Evolutionary conservation across 2,888 invertebrate genomes (phyloP).

Genomic region (Cetonia aurata): DNA sequence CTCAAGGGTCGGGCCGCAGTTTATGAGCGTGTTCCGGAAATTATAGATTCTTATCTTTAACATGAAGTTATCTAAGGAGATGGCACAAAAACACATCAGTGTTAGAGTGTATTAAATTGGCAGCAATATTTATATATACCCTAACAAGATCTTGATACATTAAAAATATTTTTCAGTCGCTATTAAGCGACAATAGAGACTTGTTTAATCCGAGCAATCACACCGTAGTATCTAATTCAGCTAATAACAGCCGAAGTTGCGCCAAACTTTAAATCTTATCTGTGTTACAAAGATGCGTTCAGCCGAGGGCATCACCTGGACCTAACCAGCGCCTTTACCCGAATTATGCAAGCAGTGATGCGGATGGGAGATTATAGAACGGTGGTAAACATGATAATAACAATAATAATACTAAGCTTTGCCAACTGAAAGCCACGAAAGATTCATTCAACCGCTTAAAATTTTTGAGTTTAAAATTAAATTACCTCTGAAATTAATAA

Average conservation of each 20-base stretch:
- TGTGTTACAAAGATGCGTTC: slow-evolving; percentile 46
- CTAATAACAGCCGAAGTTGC: slow-evolving; percentile 54
- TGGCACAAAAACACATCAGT: slow-evolving; percentile 2
- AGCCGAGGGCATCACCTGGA: slow-evolving; percentile 44
- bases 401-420: slow-evolving; percentile 1
- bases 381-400: slow-evolving; percentile 28
- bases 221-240: slow-evolving; percentile 51
- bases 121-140: too few species aligned
- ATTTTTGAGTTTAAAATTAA: not conserved
- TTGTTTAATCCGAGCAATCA: slow-evolving; percentile 50
- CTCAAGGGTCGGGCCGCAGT: not conserved
- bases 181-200: slow-evolving; percentile 3
- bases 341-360: slow-evolving; percentile 38
- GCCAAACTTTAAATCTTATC: slow-evolving; percentile 55
- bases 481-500: not conserved
- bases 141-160: too few species aligned
- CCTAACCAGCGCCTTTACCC: slow-evolving; percentile 41
- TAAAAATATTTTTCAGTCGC: not conserved
- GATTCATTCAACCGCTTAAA: too few species aligned
- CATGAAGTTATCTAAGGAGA: slow-evolving; percentile 38
- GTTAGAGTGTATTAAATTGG: too few species aligned
- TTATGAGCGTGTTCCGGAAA: slow-evolving; percentile 44
- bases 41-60: slow-evolving; percentile 45
- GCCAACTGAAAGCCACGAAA: too few species aligned
- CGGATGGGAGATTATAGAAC: slow-evolving; percentile 33